Conservation (phyloP, 2,113 vertebrate species). For the Vulpes vulpes region DNA sequence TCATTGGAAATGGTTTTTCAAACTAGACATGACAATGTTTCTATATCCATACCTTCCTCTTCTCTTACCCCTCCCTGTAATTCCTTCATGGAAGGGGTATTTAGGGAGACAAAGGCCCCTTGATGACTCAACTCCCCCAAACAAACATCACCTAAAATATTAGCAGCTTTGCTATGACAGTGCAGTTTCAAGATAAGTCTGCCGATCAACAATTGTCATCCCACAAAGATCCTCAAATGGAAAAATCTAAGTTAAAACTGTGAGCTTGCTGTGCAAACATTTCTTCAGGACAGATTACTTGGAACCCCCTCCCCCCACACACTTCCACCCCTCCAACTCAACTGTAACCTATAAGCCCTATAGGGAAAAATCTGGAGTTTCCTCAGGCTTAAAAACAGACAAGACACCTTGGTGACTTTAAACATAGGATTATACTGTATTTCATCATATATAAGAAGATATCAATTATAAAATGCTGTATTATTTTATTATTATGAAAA, state of each 20-base stretch:
- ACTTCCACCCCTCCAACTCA: not conserved
- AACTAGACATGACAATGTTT: not conserved
- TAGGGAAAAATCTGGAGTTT: not conserved
- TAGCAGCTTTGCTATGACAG: not conserved
- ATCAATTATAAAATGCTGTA: not conserved
- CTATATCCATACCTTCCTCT: not conserved
- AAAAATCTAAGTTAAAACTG: slow-evolving; percentile 20
- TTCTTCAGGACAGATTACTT: slow-evolving; percentile 24
- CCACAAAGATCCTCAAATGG: not conserved
- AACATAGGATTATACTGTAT: not conserved
- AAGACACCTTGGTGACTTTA: not conserved
- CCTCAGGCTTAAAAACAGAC: not conserved
- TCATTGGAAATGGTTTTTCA: not conserved
- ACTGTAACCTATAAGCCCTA: not conserved
- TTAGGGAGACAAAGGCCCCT: not conserved
- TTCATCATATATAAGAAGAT: not conserved
- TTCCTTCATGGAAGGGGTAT: not conserved
- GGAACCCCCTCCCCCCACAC: not conserved
- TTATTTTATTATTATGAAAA: not conserved
- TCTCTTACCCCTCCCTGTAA: not conserved
- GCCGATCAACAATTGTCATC: not conserved
- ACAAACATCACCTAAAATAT: not conserved
- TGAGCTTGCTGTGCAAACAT: not conserved
- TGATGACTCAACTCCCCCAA: not conserved
- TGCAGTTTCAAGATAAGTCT: not conserved